Base-by-base conservation (phyloP, 2,888 invertebrate species). In the Cerceris rybyensis region DNA sequence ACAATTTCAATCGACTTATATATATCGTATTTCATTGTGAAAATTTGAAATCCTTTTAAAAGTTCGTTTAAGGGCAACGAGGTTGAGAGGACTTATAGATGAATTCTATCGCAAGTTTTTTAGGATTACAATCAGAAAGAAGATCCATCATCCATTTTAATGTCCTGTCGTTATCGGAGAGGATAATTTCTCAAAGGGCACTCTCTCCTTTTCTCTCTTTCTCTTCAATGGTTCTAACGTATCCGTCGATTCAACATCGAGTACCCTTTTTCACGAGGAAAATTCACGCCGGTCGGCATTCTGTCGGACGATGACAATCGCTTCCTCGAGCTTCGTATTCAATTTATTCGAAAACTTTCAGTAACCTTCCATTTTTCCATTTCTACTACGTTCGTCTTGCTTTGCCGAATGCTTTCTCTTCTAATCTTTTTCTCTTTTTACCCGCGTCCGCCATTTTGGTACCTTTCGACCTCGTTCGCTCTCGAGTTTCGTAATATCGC, bases 291-390 rank as follows among this genome's bases (percentile, higher is more conserved):
- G 77, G 76, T 81, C 78, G 78, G 80, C 67, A 75, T 67, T 72
- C 78, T 28, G 66, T 65, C 63, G 63, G 50, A 54, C 68, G 64
- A 42, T 63, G 61, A 72, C 73, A 28, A 58, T 71, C 71, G 61
- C 70, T 64, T 67, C 67, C 60, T 75, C 59, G 64, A n/a, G 61
- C 60, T 73, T 75, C 55, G 80, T 73, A 85, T 88, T 86, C 86
- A 81, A 87, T 88, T 87, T 87, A 83, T 83, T 76, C 78, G 78
- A 76, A 75, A 82, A 82, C 68, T 78, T 74, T 66, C 64, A 16
- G 13, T 63, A 13, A 6, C 28, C 2, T 17, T 57, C 46, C 41
- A 9, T 46, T 64, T 74, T 69, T 49, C 17, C 63, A 9, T 50
- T 43, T 11, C 11, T 28, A 4, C 28, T 28, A n/a, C 28, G 28